Conservation (phyloP, 1,140 invertebrate species). For the Euschistus heros region DNA sequence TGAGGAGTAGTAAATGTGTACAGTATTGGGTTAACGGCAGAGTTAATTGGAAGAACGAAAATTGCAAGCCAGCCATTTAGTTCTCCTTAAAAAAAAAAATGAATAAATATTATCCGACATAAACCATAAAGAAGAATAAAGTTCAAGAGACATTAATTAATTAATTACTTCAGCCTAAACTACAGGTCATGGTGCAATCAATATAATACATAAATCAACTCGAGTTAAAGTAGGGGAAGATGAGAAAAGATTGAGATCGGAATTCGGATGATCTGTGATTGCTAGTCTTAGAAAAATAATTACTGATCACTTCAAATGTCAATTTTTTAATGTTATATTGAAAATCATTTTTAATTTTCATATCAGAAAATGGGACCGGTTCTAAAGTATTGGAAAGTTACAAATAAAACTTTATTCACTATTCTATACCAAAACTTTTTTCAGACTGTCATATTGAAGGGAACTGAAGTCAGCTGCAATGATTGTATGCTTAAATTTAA, state of each 20-base stretch:
- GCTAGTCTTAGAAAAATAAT: too few relatives aligned
- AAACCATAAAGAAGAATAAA: neutral
- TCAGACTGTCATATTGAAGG: too few relatives aligned
- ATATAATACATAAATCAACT: neutral
- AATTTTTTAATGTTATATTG: too few relatives aligned
- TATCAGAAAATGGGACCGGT: too few relatives aligned
- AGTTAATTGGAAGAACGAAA: conserved; percentile 66
- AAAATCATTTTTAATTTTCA: too few relatives aligned
- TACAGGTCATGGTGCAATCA: neutral
- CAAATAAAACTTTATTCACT: too few relatives aligned
- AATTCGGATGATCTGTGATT: neutral
- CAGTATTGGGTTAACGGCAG: conserved; percentile 63
- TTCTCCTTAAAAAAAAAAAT: conserved; percentile 40
- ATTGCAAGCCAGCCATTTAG: conserved; percentile 64
- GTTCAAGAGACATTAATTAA: neutral
- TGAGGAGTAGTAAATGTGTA: conserved; percentile 69
- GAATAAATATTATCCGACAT: neutral
- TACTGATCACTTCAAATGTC: too few relatives aligned
- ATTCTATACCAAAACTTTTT: too few relatives aligned
- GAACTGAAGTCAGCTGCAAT: too few relatives aligned
- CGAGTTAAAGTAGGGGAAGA: neutral
- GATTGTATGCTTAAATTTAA: too few relatives aligned
- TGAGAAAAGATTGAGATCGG: neutral
- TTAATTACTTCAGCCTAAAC: neutral
- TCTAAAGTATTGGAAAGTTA: too few relatives aligned